Evolutionary conservation across 2,113 vertebrate species (phyloP), one percentile per base, ranked within the genome.

Genomic region (Oncorhynchus gorbuscha): DNA sequence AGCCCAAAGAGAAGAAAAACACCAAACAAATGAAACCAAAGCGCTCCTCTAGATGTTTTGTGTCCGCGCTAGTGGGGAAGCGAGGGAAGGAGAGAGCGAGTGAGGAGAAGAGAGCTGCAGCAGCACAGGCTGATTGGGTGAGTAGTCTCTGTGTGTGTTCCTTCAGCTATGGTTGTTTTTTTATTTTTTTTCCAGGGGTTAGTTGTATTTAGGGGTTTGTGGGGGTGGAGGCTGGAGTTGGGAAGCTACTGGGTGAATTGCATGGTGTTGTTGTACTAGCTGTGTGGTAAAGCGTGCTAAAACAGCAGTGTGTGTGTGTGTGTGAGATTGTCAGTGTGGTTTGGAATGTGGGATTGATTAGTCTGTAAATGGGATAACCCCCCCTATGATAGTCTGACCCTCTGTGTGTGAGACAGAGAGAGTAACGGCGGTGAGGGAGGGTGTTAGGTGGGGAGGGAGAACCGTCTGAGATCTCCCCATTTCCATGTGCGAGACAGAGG

Each of bases 21-120:
- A 66, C 76, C 69, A 85, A 81, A 84, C 83, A 75, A 75, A 86
- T 82, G 83, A 81, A 84, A 85, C 75, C 74, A 79, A 79, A 81
- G 73, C 75, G 81, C 69, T 84, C 79, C 76, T 45, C 77, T 80
- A 80, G 72, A 75, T 76, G 77, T 79, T 78, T 86, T 81, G 83
- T 82, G 77, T 73, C 72, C 76, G 79, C 55, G 75, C 72, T 26
- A 70, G 67, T 72, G 61, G 68, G 64, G 70, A 64, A 74, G 66
- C 51, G 72, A 81, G 59, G 71, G 67, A 55, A 55, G 4, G 51
- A 55, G 51, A 55, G 51, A 55, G 51, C 51, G 3, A 55, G 51
- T 16, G 51, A 28, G 62, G 76, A 45, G 75, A 78, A 69, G 71
- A 72, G 69, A 80, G 79, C 77, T 76, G 81, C 80, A 55, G 65